A percentile compares a stretch with the other conserved stretches of the same genome.
phyloP scores from a whole-genome alignment of 2,113 vertebrate species.

The Penelope pileata region DNA sequence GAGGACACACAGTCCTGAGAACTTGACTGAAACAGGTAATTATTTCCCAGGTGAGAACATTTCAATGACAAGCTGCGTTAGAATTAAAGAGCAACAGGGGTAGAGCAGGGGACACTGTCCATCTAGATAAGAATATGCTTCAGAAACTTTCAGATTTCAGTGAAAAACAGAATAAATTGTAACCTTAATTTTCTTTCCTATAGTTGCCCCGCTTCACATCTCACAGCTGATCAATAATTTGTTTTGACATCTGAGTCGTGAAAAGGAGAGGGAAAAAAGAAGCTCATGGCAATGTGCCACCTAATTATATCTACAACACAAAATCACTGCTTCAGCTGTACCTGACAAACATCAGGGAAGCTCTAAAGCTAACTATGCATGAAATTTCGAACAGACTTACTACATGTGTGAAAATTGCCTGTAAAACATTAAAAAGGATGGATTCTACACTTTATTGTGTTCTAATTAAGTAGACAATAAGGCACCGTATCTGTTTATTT shows the following conservation, averaged over 20 bases:
- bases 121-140: neutral
- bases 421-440: conserved; percentile 40
- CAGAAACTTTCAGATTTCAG: neutral
- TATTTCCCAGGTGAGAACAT: conserved; percentile 11
- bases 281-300: conserved; percentile 46
- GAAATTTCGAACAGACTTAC: conserved; percentile 63
- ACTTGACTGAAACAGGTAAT: neutral
- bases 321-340: conserved; percentile 34
- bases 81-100: neutral
- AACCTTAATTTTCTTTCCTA: neutral
- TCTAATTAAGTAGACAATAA: conserved; percentile 62
- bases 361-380: conserved; percentile 57
- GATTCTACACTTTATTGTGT: conserved; percentile 54
- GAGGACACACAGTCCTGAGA: neutral
- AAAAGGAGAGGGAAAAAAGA: neutral
- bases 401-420: conserved; percentile 61
- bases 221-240: conserved; percentile 40
- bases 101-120: accelerated
- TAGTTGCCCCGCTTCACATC: neutral
- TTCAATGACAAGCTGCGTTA: neutral
- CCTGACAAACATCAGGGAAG: conserved; percentile 56
- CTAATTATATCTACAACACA: conserved; percentile 57
- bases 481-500: neutral
- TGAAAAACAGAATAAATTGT: conserved; percentile 21
- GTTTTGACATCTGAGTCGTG: conserved; percentile 47